phyloP scores from a whole-genome alignment of 2,797 vertebrate genomes.

The Mastacembelus armatus region DNA sequence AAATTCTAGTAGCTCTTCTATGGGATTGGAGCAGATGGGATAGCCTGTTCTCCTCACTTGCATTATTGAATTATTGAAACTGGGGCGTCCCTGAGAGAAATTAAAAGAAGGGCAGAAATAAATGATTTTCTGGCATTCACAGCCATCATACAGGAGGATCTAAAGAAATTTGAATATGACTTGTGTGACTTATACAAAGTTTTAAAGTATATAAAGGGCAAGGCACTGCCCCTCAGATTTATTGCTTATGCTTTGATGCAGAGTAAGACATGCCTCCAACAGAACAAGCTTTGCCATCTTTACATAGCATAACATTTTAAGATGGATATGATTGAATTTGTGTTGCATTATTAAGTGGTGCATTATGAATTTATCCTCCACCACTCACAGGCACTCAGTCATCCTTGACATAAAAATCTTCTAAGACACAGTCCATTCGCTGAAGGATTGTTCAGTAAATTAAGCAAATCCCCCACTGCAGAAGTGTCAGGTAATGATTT shows the following conservation, averaged over 20 bases:
- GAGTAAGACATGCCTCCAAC: constrained; percentile 32
- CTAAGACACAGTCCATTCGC: constrained; percentile 73
- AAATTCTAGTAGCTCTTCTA: too few relatives aligned
- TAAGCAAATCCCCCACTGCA: constrained; percentile 81
- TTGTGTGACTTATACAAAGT: neutral
- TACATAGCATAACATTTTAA: constrained; percentile 57
- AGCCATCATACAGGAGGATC: neutral
- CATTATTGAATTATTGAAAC: too few relatives aligned
- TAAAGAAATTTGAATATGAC: neutral
- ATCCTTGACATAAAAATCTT: constrained; percentile 76
- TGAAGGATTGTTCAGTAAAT: constrained; percentile 82
- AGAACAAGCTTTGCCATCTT: constrained; percentile 32
- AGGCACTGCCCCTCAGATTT: constrained; percentile 6
- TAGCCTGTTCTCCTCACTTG: too few relatives aligned
- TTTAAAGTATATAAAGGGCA: neutral
- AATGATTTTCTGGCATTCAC: neutral
- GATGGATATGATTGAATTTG: constrained; percentile 58
- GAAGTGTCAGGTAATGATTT: constrained; percentile 86
- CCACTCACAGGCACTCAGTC: constrained; percentile 70
- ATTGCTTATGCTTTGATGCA: constrained; percentile 13
- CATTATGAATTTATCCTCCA: constrained; percentile 72
- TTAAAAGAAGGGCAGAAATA: too few relatives aligned
- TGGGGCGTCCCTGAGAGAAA: too few relatives aligned
- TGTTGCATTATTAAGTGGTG: constrained; percentile 58
- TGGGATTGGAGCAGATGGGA: too few relatives aligned